Evolutionary conservation across 2,888 invertebrate species (phyloP), one percentile per base, ranked within the genome.

Genomic region (Ellobium chinense): DNA sequence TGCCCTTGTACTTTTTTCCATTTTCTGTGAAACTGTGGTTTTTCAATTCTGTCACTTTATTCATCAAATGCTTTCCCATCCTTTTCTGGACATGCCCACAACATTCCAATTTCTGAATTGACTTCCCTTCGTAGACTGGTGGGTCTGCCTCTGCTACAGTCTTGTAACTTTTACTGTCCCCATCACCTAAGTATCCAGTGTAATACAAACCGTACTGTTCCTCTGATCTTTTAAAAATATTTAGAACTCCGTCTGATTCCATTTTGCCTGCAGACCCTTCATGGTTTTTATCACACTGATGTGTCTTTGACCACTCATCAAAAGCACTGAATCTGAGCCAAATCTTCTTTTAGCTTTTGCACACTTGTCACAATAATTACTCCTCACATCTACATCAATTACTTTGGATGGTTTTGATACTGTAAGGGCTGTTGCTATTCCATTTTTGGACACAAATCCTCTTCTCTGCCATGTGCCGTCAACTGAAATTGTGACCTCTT

Each of bases 231-330:
- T 31, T n/a, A 21, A 77, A 77, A 56, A 56, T 56, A 7, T 21
- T 46, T 27, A 31, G 14, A 29, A 66, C 27, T 27, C 68, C 77
- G 3, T 18, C 27, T 34, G 77, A 37, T 21, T 77, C 77, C 77
- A 77, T 68, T 18, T 37, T 27, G 3, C 66, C 77, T 31, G 68
- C 54, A 56, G 56, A 34, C 12, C 76, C 76, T 9, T 5, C 21
- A 36, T 68, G 56, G 27, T 77, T 68, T 68, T 65, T 9, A 9
- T 73, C 58, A 58, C 73, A 73, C 18, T 39, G n/a, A n/a, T 73
- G 73, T 1, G n/a, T n/a, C 27, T 5, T 27, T 24, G 29, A 31
- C 73, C 73, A 73, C 3, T 18, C 31, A 3, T 4, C 34, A 7
- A 73, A 36, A 7, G 27, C n/a, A 4, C 24, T 12, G 12, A 27